Evolutionary conservation across 2,888 invertebrate species (phyloP).

Genomic region (Embidobia sp.): DNA sequence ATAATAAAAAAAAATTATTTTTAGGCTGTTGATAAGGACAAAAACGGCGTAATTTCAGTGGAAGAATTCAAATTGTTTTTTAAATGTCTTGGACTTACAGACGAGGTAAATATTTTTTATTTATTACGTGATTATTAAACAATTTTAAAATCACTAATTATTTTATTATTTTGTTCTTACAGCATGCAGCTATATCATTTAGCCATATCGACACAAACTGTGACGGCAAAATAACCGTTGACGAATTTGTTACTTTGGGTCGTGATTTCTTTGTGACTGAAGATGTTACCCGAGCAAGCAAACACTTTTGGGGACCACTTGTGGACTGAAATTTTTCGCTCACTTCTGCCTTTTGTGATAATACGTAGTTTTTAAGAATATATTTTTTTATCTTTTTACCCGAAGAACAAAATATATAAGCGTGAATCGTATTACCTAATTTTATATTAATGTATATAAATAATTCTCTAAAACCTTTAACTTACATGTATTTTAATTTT

Average conservation of each 20-base stretch:
- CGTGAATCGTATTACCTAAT: not conserved
- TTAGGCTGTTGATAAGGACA: conserved; percentile 92
- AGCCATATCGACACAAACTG: conserved; percentile 87
- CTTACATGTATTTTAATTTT: no score
- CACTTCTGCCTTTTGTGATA: conserved; percentile 50
- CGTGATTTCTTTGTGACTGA: conserved; percentile 91
- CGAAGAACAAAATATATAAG: conserved; percentile 10
- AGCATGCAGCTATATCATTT: conserved; percentile 89
- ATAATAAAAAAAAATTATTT: conserved; percentile 43
- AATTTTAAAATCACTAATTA: not conserved
- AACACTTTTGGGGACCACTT: conserved; percentile 93
- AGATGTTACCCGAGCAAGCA: conserved; percentile 88
- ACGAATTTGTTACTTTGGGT: conserved; percentile 91
- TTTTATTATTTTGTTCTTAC: conserved; percentile 3
- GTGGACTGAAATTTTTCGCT: conserved; percentile 81
- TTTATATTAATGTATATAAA: no score
- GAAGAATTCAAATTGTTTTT: conserved; percentile 92
- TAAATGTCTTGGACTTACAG: conserved; percentile 88
- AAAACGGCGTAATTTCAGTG: conserved; percentile 89
- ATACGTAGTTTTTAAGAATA: conserved; percentile 10
- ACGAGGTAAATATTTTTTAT: conserved; percentile 83
- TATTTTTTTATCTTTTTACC: conserved; percentile 2
- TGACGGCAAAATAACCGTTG: conserved; percentile 88
- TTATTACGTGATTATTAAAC: not conserved
- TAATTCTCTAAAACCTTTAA: no score